Conservation (phyloP, 2,888 invertebrate genomes). For the Cantharis rustica region DNA sequence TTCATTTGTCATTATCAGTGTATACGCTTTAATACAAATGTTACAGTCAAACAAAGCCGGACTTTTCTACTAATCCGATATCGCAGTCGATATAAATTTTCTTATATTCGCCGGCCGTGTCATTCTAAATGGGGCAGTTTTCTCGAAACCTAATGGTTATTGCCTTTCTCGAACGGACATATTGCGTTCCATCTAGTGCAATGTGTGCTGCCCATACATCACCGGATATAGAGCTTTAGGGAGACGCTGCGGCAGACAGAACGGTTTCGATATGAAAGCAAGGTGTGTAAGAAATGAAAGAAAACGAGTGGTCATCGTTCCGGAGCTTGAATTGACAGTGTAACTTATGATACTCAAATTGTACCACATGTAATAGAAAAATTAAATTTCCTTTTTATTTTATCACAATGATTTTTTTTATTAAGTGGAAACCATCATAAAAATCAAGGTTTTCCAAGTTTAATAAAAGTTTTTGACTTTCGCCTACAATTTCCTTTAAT, state of each 20-base stretch:
- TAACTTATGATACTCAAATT: conserved; percentile 13
- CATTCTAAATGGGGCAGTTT: conserved; percentile 66
- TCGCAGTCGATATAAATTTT: conserved; percentile 61
- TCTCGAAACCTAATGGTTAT: conserved; percentile 66
- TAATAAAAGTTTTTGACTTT: not conserved
- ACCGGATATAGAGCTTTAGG: conserved; percentile 53
- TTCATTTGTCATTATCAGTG: conserved; percentile 5
- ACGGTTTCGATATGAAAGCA: conserved; percentile 42
- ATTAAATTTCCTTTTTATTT: not conserved
- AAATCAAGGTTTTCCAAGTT: not conserved
- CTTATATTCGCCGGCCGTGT: conserved; percentile 65
- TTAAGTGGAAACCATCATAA: not conserved
- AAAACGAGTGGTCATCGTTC: conserved; percentile 38
- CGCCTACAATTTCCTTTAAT: not conserved
- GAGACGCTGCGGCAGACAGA: conserved; percentile 45
- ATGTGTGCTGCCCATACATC: conserved; percentile 64
- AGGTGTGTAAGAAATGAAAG: conserved; percentile 41
- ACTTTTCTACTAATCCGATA: conserved; percentile 46
- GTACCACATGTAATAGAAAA: not conserved
- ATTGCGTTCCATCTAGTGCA: conserved; percentile 65
- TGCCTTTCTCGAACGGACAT: conserved; percentile 65
- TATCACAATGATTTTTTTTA: not conserved
- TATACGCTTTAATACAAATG: conserved; percentile 18
- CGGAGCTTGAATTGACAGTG: conserved; percentile 27
- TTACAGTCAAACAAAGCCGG: conserved; percentile 20